Base-by-base conservation (phyloP, 2,888 invertebrate genomes). In the Sphinx pinastri region DNA sequence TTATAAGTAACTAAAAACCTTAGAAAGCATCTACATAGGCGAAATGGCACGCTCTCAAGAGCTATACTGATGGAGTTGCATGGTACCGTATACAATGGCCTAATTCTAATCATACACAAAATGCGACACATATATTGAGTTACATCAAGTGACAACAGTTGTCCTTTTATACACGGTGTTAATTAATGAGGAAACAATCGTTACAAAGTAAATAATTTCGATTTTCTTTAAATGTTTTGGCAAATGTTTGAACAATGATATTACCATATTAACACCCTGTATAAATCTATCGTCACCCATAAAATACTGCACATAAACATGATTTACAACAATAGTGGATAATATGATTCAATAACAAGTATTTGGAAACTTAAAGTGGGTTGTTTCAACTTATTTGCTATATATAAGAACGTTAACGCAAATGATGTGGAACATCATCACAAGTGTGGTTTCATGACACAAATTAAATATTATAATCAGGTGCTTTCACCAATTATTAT, bases 301-400 rank as follows among this genome's bases (percentile, higher is more conserved):
- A 70, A 73, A 70, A 58, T 76, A 74, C 74, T 76, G 38, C 67
- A 67, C 51, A 54, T 67, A 38, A 54, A 54, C 52, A 31, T 16
- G 25, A 67, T 54, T 63, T 63, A 63, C 63, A 63, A 16, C 19
- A 47, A 49, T 49, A 5, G 19, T 63, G 45, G 16, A 63, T 47
- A 45, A 19, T 16, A 38, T 8, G 38, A 38, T 38, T 38, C 4
- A 7, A 38, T 38, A 38, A 38, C 38, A 38, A 38, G 38, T 38
- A 38, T 2, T 7, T 38, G 1, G 38, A 8, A 38, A 38, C 38
- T 38, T 38, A 38, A 38, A 38, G 38, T 38, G 8, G 38, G 38
- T 38, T 38, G 38, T 38, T 38, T 38, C 38, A 38, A 38, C 38
- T 38, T 38, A 38, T 38, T 38, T 38, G 38, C 7, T 38, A 38